Base-by-base conservation (phyloP, 2,797 vertebrate genomes). In the Sebastes hubbsi region DNA sequence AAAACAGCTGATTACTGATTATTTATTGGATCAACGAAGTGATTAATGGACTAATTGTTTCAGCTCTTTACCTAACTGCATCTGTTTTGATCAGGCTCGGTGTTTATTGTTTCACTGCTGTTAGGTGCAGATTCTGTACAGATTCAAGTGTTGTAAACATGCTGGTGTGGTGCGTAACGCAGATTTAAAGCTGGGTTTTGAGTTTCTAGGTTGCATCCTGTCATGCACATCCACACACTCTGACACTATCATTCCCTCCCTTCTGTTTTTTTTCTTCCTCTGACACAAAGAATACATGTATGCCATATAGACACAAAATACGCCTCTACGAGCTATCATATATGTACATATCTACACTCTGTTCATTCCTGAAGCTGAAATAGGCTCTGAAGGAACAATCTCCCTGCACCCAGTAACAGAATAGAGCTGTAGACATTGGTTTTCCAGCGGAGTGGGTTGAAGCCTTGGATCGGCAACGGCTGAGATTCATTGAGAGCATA, bases 401-500 rank as follows among this genome's bases (percentile, higher is more conserved):
- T 93, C 77, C 63, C 55, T 34, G 80, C 82, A 79, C 86, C 70
- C 75, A 36, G 71, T 30, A 11, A 55, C 72, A 81, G 78, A 92
- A 84, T 70, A 74, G 69, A 75, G 73, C 82, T 81, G 89, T 74
- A 90, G 82, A 90, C 88, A 88, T 80, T 81, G 86, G 88, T 89
- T 93, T 86, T 85, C 73, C 82, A 58, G 73, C 27, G 22, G 82
- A 91, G 81, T 83, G 85, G 67, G 77, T 72, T 78, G 79, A 90
- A 81, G 74, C 67, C 80, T 76, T 71, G 84, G 82, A 88, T 87
- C 64, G 9, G 88, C 85, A 90, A 62, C 3, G 59, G 83, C 88
- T 79, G 80, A 94, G 94, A 95, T 94, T 88, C 89, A 95, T 95
- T 95, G 93, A 90, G 81, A 92, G 88, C 90, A 90, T 84, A 94